Conservation (phyloP, 2,113 vertebrate genomes). For the Poeciliopsis turrubarensis region DNA sequence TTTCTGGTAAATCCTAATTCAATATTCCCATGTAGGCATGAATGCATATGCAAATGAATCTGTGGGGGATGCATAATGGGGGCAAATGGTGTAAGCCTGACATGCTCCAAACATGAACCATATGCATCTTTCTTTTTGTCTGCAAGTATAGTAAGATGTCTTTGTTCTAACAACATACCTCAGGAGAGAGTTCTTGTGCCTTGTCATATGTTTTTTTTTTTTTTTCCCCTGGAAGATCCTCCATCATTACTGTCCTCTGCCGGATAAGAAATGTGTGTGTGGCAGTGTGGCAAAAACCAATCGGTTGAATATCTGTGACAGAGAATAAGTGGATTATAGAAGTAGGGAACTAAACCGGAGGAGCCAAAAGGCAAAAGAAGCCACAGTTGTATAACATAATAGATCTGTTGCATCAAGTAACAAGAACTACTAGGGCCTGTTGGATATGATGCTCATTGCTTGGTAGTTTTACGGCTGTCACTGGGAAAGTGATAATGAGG, state of each 20-base stretch:
- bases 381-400: conserved; percentile 54
- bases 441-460: conserved; percentile 45
- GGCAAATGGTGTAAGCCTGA: conserved; percentile 64
- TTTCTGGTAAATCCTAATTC: conserved; percentile 70
- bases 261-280: conserved; percentile 59
- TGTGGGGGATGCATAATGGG: conserved; percentile 36
- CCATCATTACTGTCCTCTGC: conserved; percentile 55
- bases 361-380: conserved; percentile 62
- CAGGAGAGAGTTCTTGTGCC: conserved; percentile 61
- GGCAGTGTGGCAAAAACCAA: conserved; percentile 55
- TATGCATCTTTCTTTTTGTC: conserved; percentile 71
- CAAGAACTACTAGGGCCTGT: conserved; percentile 8
- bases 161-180: conserved; percentile 67
- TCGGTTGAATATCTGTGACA: conserved; percentile 67
- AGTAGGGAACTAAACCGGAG: conserved; percentile 61
- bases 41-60: conserved; percentile 73
- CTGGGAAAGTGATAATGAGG: conserved; percentile 65
- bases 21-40: conserved; percentile 61
- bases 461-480: conserved; percentile 21
- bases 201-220: conserved; percentile 39
- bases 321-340: conserved; percentile 65
- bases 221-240: conserved; percentile 66
- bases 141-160: conserved; percentile 76
- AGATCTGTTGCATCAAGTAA: conserved; percentile 3
- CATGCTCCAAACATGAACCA: conserved; percentile 77